Conservation (phyloP, 2,888 invertebrate genomes). For the Chouioia cunea region DNA sequence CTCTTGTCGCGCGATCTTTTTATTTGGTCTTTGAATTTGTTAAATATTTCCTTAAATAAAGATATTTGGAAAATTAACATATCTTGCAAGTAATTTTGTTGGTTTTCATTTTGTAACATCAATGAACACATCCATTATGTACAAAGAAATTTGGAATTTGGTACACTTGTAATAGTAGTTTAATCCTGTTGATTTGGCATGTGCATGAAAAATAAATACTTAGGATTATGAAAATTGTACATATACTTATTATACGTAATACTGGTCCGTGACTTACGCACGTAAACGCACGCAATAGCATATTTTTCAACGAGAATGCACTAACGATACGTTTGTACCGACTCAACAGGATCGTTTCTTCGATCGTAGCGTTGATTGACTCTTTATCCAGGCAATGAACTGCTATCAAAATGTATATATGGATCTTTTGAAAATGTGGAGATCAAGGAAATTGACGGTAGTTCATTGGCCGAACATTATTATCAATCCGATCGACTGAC, state of each 20-base stretch:
- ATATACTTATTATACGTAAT: background rate
- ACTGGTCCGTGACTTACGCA: constrained; percentile 26
- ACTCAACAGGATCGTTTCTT: constrained; percentile 25
- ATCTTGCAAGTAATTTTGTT: background rate
- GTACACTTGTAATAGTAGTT: background rate
- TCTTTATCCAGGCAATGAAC: constrained; percentile 6
- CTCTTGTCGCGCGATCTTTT: background rate
- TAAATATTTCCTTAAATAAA: too few relatives aligned
- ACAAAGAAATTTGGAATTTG: constrained; percentile 5
- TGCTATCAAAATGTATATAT: background rate
- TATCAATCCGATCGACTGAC: constrained; percentile 40
- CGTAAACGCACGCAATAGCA: constrained; percentile 39
- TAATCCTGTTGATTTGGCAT: constrained; percentile 5
- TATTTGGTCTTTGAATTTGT: background rate
- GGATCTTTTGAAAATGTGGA: background rate
- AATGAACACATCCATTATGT: too few relatives aligned
- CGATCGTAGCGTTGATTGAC: background rate
- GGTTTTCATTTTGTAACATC: background rate
- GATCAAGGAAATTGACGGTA: background rate
- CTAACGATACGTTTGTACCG: constrained; percentile 24
- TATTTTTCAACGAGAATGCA: constrained; percentile 28
- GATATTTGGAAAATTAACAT: background rate
- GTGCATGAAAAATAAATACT: constrained; percentile 17
- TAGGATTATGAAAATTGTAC: background rate
- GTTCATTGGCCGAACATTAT: background rate